A percentile compares a stretch with the other conserved stretches of the same genome.
Conservation (phyloP, 2,797 vertebrate species). For the Propithecus deckenii region DNA sequence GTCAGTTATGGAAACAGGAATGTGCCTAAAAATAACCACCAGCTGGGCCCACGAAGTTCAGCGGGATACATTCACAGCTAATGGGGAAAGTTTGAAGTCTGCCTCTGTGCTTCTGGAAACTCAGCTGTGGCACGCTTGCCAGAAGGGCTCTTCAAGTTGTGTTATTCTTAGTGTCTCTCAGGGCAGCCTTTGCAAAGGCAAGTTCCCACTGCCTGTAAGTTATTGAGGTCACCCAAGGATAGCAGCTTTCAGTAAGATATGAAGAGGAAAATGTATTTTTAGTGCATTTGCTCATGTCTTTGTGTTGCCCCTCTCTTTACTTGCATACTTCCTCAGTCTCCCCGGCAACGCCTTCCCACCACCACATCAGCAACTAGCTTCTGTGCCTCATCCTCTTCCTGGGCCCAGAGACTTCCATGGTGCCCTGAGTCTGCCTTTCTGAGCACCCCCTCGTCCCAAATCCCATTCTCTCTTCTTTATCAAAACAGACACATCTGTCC, state of each 20-base stretch:
- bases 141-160: not conserved
- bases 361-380: too few relatives aligned
- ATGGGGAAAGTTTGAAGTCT: not conserved
- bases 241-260: not conserved
- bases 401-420: not conserved
- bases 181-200: conserved; percentile 10
- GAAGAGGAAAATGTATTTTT: not conserved
- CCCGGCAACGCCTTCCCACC: not conserved
- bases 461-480: not conserved
- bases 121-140: not conserved
- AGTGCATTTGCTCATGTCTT: not conserved
- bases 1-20: conserved; percentile 51
- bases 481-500: not conserved
- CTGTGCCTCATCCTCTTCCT: not conserved
- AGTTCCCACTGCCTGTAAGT: not conserved
- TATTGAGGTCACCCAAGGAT: conserved; percentile 42
- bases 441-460: not conserved
- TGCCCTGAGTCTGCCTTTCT: not conserved
- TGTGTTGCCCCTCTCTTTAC: not conserved
- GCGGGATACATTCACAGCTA: not conserved
- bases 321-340: not conserved
- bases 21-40: conserved; percentile 47
- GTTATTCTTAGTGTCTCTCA: conserved; percentile 47
- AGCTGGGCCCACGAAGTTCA: not conserved
- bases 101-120: conserved; percentile 5